A percentile compares a stretch with the other conserved stretches of the same genome.
Evolutionary conservation across 2,888 invertebrate species (phyloP).

Genomic region (Cecidostiba fungosa): DNA sequence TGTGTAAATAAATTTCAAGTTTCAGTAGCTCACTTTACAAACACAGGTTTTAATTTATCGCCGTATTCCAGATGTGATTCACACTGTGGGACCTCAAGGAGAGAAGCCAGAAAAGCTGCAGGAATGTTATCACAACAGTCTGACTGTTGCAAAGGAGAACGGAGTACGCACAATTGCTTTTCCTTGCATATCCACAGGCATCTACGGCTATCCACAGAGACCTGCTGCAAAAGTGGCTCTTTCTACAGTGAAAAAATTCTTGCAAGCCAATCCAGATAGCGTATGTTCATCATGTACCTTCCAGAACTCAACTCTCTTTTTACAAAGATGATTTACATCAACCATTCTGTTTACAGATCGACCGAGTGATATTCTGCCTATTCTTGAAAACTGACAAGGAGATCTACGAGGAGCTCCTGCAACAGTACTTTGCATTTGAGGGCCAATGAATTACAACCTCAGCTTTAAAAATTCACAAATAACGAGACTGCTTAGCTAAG

Average conservation of each 20-base stretch:
- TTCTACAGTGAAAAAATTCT: conserved; percentile 84
- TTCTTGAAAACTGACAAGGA: conserved; percentile 87
- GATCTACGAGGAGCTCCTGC: conserved; percentile 87
- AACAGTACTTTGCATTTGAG: conserved; percentile 83
- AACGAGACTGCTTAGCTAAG: conserved; percentile 15
- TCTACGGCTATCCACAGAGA: conserved; percentile 92
- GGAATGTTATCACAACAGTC: conserved; percentile 87
- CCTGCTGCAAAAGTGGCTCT: conserved; percentile 90
- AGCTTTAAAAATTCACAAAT: not conserved
- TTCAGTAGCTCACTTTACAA: conserved; percentile 7
- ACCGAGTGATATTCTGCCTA: conserved; percentile 90
- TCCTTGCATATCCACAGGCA: conserved; percentile 95
- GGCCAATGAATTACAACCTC: not conserved
- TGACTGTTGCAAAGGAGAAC: conserved; percentile 83
- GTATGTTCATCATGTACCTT: conserved; percentile 69
- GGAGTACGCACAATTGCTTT: conserved; percentile 88
- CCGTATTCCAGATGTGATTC: conserved; percentile 87
- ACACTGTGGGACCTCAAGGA: conserved; percentile 93
- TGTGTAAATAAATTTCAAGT: conserved; percentile 80
- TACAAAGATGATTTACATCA: conserved; percentile 28
- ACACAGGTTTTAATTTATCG: not conserved
- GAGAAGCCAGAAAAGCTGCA: conserved; percentile 85
- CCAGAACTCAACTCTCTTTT: not conserved
- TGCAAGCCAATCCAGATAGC: conserved; percentile 81
- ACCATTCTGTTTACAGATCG: conserved; percentile 81